A percentile compares a stretch with the other conserved stretches of the same genome.
These are phyloP conservation scores for Dendrophyllia cribrosa DNA, from an alignment of 64 coral and sea anemone genomes.

Conservation along the genomic window DNA sequence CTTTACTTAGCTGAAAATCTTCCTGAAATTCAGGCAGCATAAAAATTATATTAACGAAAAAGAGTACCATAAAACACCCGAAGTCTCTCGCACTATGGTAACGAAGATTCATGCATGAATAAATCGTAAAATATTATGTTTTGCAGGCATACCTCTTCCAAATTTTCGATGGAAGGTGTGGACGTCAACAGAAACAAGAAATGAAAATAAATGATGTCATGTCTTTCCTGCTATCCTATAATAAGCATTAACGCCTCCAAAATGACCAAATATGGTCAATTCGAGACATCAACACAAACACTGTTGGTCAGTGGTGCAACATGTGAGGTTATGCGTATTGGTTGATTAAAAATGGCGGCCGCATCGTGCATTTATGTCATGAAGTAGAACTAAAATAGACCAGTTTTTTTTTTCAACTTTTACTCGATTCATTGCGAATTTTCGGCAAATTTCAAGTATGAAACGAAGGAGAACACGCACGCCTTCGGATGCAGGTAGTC, in stretches of 20 bases:
- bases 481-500: conserved; percentile 70
- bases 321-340: neutral
- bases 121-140: conserved; percentile 51
- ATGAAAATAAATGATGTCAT: conserved; percentile 97
- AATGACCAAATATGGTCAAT: conserved; percentile 63
- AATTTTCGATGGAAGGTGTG: conserved; percentile 69
- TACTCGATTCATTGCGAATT: neutral
- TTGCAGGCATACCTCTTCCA: conserved; percentile 63
- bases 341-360: conserved; percentile 49
- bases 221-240: conserved; percentile 63
- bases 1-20: neutral
- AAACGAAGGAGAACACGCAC: conserved; percentile 92
- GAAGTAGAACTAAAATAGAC: neutral
- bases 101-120: conserved; percentile 37
- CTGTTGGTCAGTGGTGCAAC: neutral
- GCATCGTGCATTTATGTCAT: too few relatives aligned
- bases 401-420: neutral
- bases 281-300: neutral
- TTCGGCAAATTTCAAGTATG: conserved; percentile 22
- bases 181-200: conserved; percentile 75
- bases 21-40: neutral
- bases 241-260: conserved; percentile 58
- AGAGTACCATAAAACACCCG: neutral
- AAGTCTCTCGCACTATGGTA: conserved; percentile 1
- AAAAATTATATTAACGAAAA: neutral